Evolutionary conservation across 2,113 vertebrate species (phyloP), one percentile per base, ranked within the genome.

Genomic region (Ammodytes dubius): DNA sequence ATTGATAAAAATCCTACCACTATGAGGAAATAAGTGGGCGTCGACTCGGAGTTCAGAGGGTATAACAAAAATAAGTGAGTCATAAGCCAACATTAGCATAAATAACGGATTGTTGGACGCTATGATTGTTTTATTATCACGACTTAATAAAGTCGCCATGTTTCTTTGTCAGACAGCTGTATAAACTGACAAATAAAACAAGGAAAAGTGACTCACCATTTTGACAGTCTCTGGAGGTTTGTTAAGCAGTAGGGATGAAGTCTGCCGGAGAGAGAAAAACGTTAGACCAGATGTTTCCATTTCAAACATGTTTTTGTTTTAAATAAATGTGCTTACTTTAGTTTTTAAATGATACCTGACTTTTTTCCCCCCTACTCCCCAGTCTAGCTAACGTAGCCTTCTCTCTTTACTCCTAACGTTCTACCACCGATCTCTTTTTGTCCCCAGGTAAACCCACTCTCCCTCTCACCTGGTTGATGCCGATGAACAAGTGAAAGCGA

Each of bases 161-260:
- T 68, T 69, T 42, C 14, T 58, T 67, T 58, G 13, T 10, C 7
- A 35, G 7, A 27, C 5, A 9, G 15, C 6, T 58, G 10, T 42
- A 69, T 47, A 60, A 27, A 3, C 27, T 27, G 27, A 27, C 27
- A 8, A 53, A n/a, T 17, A 0, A 15, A 4, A 37, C 9, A n/a
- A 58, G 52, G n/a, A 9, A n/a, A 68, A 69, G 14, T 2, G 3
- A 91, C 93, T 93, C 79, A 93, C 93, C 93, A 94, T 94, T 76
- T 86, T 86, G 76, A 75, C 6, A 35, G 77, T 72, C 19, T 66
- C 27, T 67, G 37, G 37, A 13, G 7, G 7, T 63, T 83, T 68
- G 37, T 70, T 71, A 10, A n/a, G 27, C 13, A 19, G 49, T 13
- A n/a, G 17, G 27, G 27, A 14, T 39, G 19, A 54, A 77, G 14